Base-by-base conservation (phyloP, 1,140 invertebrate genomes). In the Microplitis mediator region DNA sequence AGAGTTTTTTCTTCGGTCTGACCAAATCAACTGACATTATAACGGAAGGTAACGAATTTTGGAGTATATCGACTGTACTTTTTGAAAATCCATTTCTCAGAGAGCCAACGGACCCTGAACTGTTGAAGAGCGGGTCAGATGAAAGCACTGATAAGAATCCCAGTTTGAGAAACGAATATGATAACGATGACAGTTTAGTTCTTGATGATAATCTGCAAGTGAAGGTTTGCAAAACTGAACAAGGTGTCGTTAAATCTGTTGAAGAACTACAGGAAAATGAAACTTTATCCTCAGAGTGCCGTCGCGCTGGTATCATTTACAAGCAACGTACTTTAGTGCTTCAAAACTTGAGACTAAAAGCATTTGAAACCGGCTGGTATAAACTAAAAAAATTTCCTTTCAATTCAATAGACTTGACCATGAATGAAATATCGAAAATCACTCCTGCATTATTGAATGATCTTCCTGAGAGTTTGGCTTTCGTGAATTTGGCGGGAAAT, bases 311-410 rank as follows among this genome's bases (percentile, higher is more conserved):
- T 0, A 13, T 83, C 4, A 65, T 78, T 52, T 58, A 69, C 4
- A 14, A 64, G 4, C 64, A 31, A 56, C 58, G 63, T 5, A 34
- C 50, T 4, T 35, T 83, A 4, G 73, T 52, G 8, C 75, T 83
- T 9, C 63, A 54, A 6, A 52, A 67, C 32, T 14, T 74, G 5
- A 71, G 70, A 0, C 78, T 83, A 4, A 69, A 63, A 16, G 75
- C 68, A n/a, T 82, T 83, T 45, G 74, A 77, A 5, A 72, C 75
- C n/a, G 76, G 74, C 5, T 83, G 81, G 81, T 83, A 80, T 50
- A 74, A 74, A 5, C n/a, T 82, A 0, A 64, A 66, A 1, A 68
- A 56, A 2, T 5, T 76, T 35, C 36, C 70, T 1, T 63, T 82
- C 0, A 35, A n/a, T 4, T 69, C 74, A 3, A 13, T 81, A 4